Conservation (phyloP, 2,113 vertebrate genomes). For the Xiphias gladius region DNA sequence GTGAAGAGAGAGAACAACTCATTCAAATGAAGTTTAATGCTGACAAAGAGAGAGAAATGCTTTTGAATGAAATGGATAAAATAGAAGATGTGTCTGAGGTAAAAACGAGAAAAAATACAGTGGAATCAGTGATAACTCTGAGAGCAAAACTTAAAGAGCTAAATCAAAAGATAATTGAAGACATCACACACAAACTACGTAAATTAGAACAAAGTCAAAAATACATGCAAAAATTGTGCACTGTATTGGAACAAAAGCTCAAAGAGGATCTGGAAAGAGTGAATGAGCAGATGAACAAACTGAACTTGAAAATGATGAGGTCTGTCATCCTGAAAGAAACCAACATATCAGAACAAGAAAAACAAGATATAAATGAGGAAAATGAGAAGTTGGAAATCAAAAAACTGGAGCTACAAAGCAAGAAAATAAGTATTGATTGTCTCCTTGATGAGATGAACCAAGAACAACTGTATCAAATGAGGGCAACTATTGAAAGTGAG, state of each 20-base stretch:
- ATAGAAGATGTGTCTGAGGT: no score
- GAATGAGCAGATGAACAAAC: background rate
- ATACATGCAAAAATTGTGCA: no score
- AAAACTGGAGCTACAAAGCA: background rate
- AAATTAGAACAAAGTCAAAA: no score
- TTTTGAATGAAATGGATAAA: no score
- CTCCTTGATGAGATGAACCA: background rate
- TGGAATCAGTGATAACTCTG: no score
- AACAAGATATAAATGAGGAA: background rate
- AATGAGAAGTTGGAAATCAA: background rate
- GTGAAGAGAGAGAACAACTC: no score
- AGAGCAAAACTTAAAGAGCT: no score
- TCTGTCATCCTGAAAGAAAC: slow-evolving; percentile 21
- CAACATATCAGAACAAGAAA: background rate
- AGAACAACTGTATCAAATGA: slow-evolving; percentile 29
- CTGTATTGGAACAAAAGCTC: background rate
- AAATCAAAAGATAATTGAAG: no score
- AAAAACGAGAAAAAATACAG: no score
- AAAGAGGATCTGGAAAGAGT: slow-evolving; percentile 1
- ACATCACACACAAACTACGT: no score
- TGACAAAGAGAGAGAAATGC: no score
- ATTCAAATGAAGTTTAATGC: no score
- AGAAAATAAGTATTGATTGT: background rate
- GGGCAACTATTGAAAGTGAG: background rate
- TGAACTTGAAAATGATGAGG: slow-evolving; percentile 17